Evolutionary conservation across 2,113 vertebrate genomes (phyloP), one percentile per base, ranked within the genome.

Genomic region (Callipepla squamata): DNA sequence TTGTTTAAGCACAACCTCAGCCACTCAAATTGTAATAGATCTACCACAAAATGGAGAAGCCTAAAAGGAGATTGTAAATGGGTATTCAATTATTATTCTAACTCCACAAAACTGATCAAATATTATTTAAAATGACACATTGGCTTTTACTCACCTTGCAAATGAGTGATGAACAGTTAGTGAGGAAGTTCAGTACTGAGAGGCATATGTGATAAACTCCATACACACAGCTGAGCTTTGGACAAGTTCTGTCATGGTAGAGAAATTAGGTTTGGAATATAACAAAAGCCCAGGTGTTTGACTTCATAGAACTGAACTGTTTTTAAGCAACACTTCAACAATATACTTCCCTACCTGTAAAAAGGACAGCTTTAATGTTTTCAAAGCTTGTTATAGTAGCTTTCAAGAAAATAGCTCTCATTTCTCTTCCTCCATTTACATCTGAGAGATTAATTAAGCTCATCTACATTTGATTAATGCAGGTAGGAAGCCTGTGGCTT

Each of bases 361-460:
- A 93, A 47, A 93, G 70, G 89, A 77, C 63, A 89, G 55, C 53
- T 91, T 47, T 82, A 32, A 85, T 16, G 13, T 77, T 94, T 93
- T 91, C 85, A 93, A 91, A 92, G 63, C 50, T 57, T 55, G 42
- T 51, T 61, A 51, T 50, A 73, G 62, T 61, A 65, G 45, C 89
- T 91, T 93, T 92, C 78, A 93, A 85, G 81, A 40, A 96, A 95
- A 92, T 80, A 85, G 85, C 61, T 90, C 89, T 89, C 67, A 77
- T 95, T 95, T 91, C 84, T 92, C 81, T 85, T 87, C 67, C 67
- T 80, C 84, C 55, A 77, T 89, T 96, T 96, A 96, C 84, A 95
- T 96, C 59, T 82, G 67, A 85, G 79, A 95, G 94, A 94, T 93
- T 95, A 96, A 96, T 93, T 95, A 96, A 92, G 85, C 93, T 94